These are phyloP conservation scores for Akabosia matsudoensis DNA, from an alignment of 1,140 invertebrate genomes.

Conservation along the genomic window DNA sequence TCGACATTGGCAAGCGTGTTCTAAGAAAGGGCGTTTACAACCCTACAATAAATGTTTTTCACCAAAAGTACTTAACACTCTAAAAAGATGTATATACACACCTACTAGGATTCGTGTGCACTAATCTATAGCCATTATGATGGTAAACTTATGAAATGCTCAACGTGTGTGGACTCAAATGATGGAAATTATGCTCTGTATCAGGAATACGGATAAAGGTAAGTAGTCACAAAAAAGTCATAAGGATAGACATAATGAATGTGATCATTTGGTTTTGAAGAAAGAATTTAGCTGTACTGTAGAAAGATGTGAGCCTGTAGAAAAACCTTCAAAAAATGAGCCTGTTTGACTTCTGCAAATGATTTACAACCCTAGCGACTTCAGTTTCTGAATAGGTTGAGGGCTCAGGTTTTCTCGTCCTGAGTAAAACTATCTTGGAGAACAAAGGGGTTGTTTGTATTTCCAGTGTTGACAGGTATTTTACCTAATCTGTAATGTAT, in stretches of 20 bases:
- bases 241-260: no score
- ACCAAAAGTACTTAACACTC: neutral
- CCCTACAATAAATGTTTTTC: conserved; percentile 12
- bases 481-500: neutral
- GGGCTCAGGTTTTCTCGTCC: no score
- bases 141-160: conserved; percentile 1
- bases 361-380: neutral
- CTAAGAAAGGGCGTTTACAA: conserved; percentile 9
- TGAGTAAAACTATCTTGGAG: no score
- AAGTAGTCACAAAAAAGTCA: no score
- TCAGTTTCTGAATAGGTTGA: no score
- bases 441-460: no score
- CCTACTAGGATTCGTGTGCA: no score
- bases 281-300: no score
- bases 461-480: neutral
- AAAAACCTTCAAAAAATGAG: neutral
- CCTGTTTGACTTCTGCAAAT: neutral
- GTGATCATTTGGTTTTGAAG: no score
- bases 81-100: no score
- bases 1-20: neutral
- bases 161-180: neutral
- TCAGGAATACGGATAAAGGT: no score
- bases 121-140: neutral
- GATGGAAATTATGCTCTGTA: no score
- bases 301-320: neutral